Evolutionary conservation across 2,113 vertebrate species (phyloP).

Genomic region (Sinosuthora webbiana): DNA sequence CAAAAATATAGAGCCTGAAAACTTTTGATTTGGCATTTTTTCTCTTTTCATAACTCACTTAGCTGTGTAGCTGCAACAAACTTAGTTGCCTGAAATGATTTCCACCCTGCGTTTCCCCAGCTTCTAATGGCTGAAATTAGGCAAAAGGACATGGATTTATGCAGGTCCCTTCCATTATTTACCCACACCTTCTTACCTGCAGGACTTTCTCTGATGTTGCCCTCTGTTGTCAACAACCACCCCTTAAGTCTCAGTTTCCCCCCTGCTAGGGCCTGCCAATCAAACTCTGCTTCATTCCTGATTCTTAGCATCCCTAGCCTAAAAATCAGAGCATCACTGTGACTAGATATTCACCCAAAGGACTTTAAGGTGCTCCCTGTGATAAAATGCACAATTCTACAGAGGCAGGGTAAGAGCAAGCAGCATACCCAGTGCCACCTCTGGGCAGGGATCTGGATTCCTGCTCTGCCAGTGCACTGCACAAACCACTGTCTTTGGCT

Average conservation of each 20-base stretch:
- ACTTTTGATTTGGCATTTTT: neutral
- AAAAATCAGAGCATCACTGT: neutral
- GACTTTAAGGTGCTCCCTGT: neutral
- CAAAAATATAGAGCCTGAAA: conserved; percentile 32
- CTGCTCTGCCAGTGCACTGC: neutral
- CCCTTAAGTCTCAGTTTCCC: neutral
- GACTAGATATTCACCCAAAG: neutral
- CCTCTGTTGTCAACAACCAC: neutral
- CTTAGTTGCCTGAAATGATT: neutral
- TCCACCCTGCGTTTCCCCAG: neutral
- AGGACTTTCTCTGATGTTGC: neutral
- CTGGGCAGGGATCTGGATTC: neutral
- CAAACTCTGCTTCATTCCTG: neutral
- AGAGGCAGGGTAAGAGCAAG: neutral
- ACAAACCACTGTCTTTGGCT: neutral
- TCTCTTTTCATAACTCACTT: neutral
- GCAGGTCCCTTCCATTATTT: neutral
- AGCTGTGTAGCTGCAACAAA: neutral
- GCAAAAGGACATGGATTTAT: neutral
- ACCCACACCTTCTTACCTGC: neutral
- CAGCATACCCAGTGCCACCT: neutral
- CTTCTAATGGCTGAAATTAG: neutral
- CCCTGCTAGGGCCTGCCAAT: neutral
- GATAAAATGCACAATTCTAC: neutral
- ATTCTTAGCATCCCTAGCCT: neutral